phyloP scores from a whole-genome alignment of 2,113 vertebrate genomes.

The Neotoma lepida region DNA sequence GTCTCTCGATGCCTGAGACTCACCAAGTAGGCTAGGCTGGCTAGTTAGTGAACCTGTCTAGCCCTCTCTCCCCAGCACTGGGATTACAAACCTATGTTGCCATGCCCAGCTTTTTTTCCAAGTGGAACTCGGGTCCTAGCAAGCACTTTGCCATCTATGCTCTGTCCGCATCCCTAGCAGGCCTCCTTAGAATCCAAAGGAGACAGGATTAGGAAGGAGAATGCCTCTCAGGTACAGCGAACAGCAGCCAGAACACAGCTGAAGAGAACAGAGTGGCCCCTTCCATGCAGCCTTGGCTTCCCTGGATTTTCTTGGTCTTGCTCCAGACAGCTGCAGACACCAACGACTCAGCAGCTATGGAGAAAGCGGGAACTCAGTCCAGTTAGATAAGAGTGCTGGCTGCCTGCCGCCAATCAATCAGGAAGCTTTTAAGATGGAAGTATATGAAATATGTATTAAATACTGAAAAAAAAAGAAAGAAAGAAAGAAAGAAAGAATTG shows the following conservation, averaged over 20 bases:
- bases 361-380: constrained; percentile 78
- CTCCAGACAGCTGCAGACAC: constrained; percentile 80
- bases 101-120: neutral
- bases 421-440: constrained; percentile 81
- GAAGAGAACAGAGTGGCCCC: constrained; percentile 52
- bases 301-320: constrained; percentile 71
- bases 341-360: constrained; percentile 71
- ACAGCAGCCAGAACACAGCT: neutral
- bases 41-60: neutral
- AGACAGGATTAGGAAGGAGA: constrained; percentile 27
- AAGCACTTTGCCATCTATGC: neutral
- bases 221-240: neutral
- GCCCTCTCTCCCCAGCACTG: too few species aligned
- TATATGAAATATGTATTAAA: constrained; percentile 82
- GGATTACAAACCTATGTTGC: neutral
- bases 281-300: constrained; percentile 65
- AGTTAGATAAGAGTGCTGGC: constrained; percentile 81
- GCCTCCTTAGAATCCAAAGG: constrained; percentile 43
- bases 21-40: neutral
- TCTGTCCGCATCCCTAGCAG: neutral
- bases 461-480: neutral
- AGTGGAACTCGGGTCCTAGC: neutral
- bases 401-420: constrained; percentile 75
- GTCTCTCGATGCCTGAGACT: neutral
- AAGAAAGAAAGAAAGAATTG: neutral